Evolutionary conservation across 1,140 invertebrate species (phyloP), one percentile per base, ranked within the genome.

Genomic region (Drosophila prosaltans): DNA sequence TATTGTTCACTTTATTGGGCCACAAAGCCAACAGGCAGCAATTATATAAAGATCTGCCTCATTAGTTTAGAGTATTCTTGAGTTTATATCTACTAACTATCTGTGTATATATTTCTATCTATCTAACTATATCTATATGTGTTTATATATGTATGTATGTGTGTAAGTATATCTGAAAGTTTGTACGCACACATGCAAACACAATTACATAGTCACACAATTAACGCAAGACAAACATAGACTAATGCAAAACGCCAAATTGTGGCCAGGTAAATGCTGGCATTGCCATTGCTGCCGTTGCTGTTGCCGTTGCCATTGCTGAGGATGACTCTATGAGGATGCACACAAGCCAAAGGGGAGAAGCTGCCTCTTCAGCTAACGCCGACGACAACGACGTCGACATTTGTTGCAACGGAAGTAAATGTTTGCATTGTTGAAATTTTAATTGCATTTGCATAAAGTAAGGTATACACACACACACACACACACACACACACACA

Each of bases 381-480:
- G 72, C 74, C 83, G 82, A 60, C 41, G 54, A 58, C 41, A 41
- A 58, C 32, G 59, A 67, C 70, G 57, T 69, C 83, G 73, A 82
- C 84, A 88, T 88, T 86, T 86, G 83, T 86, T 88, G 83, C 88
- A 83, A 88, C 86, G 88, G 86, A 90, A 86, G 86, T 90, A 90
- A 90, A 90, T 90, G 88, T 90, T 90, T 90, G 88, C 86, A 86
- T 90, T 90, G 86, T 90, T 90, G 82, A 86, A 90, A 90, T 90
- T 91, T 90, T 90, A 90, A 90, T 90, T 90, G 86, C 86, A 90
- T 90, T 90, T 90, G 80, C 86, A 90, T 90, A 90, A 90, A 89
- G 84, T 74, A 73, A 78, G 54, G 73, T 68, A 70, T 24, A 66
- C 75, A 68, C 61, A 65, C 45, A 54, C 28, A 65, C 11, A 66